Evolutionary conservation across 1,140 invertebrate genomes (phyloP).

Genomic region (Apis mellifera): DNA sequence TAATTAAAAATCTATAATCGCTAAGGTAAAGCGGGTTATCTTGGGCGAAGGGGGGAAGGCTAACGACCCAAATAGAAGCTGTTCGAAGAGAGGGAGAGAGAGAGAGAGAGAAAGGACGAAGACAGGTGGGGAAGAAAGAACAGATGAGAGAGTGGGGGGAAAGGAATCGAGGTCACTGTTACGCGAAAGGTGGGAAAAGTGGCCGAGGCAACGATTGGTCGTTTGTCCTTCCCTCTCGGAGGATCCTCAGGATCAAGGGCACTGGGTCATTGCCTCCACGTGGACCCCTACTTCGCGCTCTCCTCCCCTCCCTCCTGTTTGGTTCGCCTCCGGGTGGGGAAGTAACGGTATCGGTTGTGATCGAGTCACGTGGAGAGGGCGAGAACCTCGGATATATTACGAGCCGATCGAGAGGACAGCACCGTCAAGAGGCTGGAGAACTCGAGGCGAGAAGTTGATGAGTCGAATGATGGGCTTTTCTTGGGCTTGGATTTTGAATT

Average conservation of each 20-base stretch:
- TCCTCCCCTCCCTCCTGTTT: slow-evolving; percentile 4
- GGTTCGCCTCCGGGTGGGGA: slow-evolving; percentile 19
- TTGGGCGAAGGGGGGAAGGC: slow-evolving; percentile 53
- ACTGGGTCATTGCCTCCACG: slow-evolving; percentile 71
- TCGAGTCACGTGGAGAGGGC: slow-evolving; percentile 34
- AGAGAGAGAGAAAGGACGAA: background rate
- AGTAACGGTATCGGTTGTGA: slow-evolving; percentile 74
- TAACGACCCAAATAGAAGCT: slow-evolving; percentile 61
- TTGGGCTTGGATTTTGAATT: background rate
- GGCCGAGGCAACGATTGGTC: slow-evolving; percentile 64
- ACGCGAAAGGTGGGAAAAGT: slow-evolving; percentile 55
- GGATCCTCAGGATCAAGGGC: slow-evolving; percentile 65
- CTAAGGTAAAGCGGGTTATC: slow-evolving; percentile 56
- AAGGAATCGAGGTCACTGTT: slow-evolving; percentile 67
- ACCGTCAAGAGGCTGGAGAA: slow-evolving; percentile 39
- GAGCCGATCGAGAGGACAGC: slow-evolving; percentile 50
- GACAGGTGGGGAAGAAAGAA: slow-evolving; percentile 39
- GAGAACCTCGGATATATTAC: slow-evolving; percentile 57
- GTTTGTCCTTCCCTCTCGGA: slow-evolving; percentile 27
- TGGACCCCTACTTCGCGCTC: slow-evolving; percentile 33
- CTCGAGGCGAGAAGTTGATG: background rate
- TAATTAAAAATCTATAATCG: slow-evolving; percentile 35
- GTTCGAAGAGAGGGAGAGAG: slow-evolving; percentile 2
- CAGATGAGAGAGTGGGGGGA: slow-evolving; percentile 52
- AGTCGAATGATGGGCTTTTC: background rate